Evolutionary conservation across 2,113 vertebrate species (phyloP), one percentile per base, ranked within the genome.

Genomic region (Sapayoa aenigma): DNA sequence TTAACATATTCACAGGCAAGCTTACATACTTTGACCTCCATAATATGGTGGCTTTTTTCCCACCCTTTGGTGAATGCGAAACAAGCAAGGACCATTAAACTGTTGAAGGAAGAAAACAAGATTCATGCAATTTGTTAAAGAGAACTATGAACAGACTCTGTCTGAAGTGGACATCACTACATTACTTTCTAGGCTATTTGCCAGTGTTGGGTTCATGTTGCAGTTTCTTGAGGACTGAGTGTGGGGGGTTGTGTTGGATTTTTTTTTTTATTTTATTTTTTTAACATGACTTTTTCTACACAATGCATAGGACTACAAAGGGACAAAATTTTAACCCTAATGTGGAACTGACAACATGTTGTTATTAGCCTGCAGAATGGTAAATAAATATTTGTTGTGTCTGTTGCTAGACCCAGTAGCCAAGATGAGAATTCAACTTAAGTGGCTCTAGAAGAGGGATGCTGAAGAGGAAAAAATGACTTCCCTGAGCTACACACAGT

Each of bases 231-330:
- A 59, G 28, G 19, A 52, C 21, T 41, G 42, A 3, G 2, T 3
- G 4, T n/a, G 39, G 7, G 23, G 0, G 0, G 9, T 47, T 37
- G 3, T 33, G 63, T 5, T 6, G 30, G 3, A 13, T 8, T 23
- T 15, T 9, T 41, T 52, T 6, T n/a, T 31, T 11, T 11, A 20
- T 47, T 69, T n/a, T n/a, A n/a, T n/a, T n/a, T n/a, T 93, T 86
- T 76, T 55, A 72, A 68, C 2, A 7, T 72, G 3, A 50, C 8
- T 39, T 31, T 79, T 93, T 85, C 46, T 62, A 42, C 0, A 6
- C 10, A 21, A 33, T 30, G 12, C 24, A 50, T 33, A 81, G 18
- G 23, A 67, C 17, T 67, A 68, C 14, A 85, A 92, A 10, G 21
- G 31, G 12, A 8, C 47, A 39, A 24, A 79, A 76, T 30, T 91